phyloP scores from a whole-genome alignment of 2,113 vertebrate species.

The Emydocephalus ijimae region DNA sequence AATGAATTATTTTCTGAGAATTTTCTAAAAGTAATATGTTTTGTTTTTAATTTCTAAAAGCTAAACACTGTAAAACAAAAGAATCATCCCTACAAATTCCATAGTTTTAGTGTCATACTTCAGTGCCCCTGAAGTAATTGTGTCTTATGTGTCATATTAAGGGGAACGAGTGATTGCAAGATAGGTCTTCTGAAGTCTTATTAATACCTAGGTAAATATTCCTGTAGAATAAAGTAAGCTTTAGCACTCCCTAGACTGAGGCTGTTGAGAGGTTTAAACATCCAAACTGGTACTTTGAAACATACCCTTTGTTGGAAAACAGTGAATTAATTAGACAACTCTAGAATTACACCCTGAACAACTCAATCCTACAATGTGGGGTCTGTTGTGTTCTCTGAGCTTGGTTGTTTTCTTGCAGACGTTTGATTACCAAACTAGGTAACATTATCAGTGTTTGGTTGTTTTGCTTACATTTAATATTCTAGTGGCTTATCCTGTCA shows the following conservation, averaged over 20 bases:
- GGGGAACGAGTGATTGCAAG: background rate
- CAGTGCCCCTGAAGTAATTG: background rate
- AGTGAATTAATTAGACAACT: background rate
- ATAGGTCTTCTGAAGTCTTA: background rate
- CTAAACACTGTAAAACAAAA: background rate
- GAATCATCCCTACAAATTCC: background rate
- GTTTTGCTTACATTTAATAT: no score
- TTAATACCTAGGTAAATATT: background rate
- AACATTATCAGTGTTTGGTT: no score
- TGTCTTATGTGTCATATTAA: background rate
- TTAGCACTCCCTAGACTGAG: background rate
- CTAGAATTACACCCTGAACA: background rate
- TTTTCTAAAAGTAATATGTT: background rate
- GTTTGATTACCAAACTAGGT: no score
- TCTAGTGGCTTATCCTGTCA: no score
- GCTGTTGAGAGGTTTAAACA: background rate
- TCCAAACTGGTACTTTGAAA: background rate
- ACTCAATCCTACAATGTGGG: no score
- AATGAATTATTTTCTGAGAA: background rate
- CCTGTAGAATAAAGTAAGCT: background rate
- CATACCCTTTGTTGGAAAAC: background rate
- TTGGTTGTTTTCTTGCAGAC: no score
- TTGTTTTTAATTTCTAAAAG: background rate
- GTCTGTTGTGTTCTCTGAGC: no score
- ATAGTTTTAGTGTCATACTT: background rate